Percentiles rank a stretch among this genome's conserved stretches.
phyloP scores from a whole-genome alignment of 2,797 vertebrate genomes.

The Lophotriccus pileatus region DNA sequence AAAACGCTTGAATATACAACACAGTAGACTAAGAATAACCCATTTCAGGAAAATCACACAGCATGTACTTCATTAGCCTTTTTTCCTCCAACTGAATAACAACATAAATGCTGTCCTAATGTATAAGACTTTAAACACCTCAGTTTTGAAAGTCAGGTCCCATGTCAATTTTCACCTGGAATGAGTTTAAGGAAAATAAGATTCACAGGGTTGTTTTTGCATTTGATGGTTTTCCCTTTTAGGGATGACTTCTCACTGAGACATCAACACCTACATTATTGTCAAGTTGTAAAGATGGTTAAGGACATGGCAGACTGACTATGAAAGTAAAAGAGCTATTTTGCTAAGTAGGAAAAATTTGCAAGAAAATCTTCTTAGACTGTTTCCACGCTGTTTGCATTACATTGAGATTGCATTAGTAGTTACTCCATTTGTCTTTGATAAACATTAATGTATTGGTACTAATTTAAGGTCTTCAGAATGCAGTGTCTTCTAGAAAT shows the following conservation, averaged over 20 bases:
- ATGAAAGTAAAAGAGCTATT: neutral
- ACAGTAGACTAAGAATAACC: neutral
- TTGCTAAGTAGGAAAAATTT: neutral
- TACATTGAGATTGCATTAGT: neutral
- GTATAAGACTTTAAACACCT: neutral
- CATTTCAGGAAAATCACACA: neutral
- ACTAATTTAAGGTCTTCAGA: neutral
- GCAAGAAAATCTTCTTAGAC: neutral
- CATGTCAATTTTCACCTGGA: neutral
- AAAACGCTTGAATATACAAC: neutral
- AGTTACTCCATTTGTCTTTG: neutral
- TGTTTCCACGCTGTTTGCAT: neutral
- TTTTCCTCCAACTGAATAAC: neutral
- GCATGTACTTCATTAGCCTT: neutral
- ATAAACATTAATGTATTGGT: neutral
- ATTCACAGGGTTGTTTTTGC: neutral
- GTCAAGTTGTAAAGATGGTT: neutral
- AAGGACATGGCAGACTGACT: neutral
- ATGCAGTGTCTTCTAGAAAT: neutral
- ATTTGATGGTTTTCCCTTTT: neutral
- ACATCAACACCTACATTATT: neutral
- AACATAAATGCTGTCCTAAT: neutral
- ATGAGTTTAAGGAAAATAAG: neutral
- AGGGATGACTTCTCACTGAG: neutral
- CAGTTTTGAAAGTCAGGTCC: neutral